These are phyloP conservation scores for Cylindroiulus punctatus DNA, from an alignment of 2,888 invertebrate genomes.

Conservation along the genomic window DNA sequence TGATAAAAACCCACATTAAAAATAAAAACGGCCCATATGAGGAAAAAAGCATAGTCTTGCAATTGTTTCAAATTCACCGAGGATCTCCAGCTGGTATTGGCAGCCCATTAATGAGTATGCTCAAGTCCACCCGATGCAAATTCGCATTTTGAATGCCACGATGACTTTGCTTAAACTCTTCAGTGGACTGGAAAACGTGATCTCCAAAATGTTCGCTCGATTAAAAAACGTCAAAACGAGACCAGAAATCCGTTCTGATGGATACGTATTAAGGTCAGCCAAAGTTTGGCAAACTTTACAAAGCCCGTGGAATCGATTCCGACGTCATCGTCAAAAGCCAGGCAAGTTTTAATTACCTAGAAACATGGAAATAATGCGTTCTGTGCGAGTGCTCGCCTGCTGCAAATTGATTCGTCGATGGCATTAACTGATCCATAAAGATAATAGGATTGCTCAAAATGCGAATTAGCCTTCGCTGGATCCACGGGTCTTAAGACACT, in stretches of 20 bases:
- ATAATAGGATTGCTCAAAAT: constrained; percentile 45
- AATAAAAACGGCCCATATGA: too few relatives aligned
- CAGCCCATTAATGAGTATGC: too few relatives aligned
- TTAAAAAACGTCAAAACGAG: background rate
- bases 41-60: too few relatives aligned
- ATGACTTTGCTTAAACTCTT: background rate
- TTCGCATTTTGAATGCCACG: too few relatives aligned
- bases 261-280: background rate
- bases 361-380: constrained; percentile 35
- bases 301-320: background rate
- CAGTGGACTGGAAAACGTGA: background rate
- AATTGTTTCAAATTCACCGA: too few relatives aligned
- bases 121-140: too few relatives aligned
- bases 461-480: constrained; percentile 5
- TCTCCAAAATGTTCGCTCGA: background rate
- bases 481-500: background rate
- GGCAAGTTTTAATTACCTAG: constrained; percentile 4
- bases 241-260: background rate
- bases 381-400: background rate
- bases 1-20: too few relatives aligned
- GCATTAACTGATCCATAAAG: constrained; percentile 45
- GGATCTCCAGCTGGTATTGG: background rate
- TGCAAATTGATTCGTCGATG: constrained; percentile 21
- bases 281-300: background rate
- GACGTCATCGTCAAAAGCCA: background rate